Percentiles rank a stretch among this genome's conserved stretches.
Evolutionary conservation across 2,113 vertebrate genomes (phyloP).

Genomic region (Climacteris rufus): DNA sequence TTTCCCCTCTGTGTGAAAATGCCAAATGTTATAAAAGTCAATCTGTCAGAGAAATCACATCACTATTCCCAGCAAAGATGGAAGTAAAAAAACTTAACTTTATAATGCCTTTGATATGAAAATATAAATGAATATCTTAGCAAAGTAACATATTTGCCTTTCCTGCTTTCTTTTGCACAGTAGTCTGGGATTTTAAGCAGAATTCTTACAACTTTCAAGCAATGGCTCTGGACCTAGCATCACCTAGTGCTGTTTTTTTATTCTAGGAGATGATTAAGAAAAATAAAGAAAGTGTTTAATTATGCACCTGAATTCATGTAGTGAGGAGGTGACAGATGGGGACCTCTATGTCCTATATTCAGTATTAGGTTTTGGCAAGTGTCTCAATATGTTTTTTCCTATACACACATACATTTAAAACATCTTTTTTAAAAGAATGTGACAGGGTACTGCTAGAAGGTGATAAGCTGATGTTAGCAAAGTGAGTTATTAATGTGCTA

Average conservation of each 20-base stretch:
- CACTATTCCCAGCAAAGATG: constrained; percentile 26
- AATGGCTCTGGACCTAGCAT: background rate
- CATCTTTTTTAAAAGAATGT: background rate
- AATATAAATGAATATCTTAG: background rate
- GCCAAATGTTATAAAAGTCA: background rate
- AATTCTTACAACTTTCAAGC: background rate
- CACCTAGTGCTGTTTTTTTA: background rate
- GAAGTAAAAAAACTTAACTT: background rate
- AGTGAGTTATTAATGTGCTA: background rate
- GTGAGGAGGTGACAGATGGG: background rate
- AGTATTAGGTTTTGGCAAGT: background rate
- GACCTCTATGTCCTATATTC: background rate
- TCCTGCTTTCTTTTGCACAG: background rate
- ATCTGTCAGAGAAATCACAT: background rate
- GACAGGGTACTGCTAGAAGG: background rate
- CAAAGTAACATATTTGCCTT: background rate
- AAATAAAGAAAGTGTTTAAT: background rate
- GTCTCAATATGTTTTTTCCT: background rate
- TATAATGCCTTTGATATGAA: background rate
- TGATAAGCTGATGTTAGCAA: background rate
- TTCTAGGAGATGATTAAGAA: background rate
- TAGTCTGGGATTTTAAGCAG: background rate
- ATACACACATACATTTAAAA: background rate
- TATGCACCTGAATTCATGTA: background rate
- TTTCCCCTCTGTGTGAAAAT: background rate